Evolutionary conservation across 2,888 invertebrate species (phyloP).

Genomic region (Leptopilina syphax): DNA sequence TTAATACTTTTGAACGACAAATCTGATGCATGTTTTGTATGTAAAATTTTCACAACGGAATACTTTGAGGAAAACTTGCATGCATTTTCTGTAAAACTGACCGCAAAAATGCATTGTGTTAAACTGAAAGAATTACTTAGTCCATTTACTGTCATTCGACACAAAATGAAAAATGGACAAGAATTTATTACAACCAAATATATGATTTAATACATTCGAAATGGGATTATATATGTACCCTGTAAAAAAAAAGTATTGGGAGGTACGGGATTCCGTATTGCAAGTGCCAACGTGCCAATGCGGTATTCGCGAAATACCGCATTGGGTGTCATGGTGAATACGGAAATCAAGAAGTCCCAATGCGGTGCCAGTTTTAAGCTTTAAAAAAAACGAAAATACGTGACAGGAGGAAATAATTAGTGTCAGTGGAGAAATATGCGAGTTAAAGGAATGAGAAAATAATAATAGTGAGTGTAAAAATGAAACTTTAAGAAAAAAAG

Average conservation of each 20-base stretch:
- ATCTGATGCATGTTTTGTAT: no score
- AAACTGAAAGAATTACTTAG: not conserved
- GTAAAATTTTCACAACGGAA: not conserved
- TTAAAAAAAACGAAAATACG: no score
- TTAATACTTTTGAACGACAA: constrained; percentile 1
- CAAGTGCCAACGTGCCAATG: no score
- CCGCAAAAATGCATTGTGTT: not conserved
- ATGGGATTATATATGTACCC: not conserved
- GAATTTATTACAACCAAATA: not conserved
- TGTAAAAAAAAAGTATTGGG: not conserved
- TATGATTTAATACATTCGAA: not conserved
- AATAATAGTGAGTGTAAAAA: no score
- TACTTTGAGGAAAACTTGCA: not conserved
- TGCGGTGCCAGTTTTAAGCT: no score
- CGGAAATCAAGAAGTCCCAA: no score
- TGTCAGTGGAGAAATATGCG: no score
- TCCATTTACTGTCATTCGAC: constrained; percentile 6
- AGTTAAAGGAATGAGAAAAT: no score
- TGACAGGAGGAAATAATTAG: no score
- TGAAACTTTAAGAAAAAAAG: no score
- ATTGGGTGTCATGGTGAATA: no score
- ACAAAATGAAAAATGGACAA: constrained; percentile 1
- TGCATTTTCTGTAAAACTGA: not conserved
- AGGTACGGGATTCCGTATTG: not conserved
- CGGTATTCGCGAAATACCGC: no score